phyloP scores from a whole-genome alignment of 2,113 vertebrate genomes.

The Cepphus grylle region DNA sequence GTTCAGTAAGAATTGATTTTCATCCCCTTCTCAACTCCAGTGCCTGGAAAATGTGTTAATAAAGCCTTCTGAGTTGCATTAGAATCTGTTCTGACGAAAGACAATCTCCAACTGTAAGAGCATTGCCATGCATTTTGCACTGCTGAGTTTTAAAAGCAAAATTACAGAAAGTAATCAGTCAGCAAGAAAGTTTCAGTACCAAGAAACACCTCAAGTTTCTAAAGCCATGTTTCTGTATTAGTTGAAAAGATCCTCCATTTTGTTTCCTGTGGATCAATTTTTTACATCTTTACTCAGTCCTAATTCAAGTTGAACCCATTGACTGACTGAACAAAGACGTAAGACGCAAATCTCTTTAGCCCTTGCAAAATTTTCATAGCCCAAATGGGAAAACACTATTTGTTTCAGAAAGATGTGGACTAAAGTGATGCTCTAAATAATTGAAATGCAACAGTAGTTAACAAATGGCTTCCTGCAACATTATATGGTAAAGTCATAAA shows the following conservation, averaged over 20 bases:
- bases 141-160: background rate
- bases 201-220: background rate
- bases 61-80: background rate
- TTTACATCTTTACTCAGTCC: background rate
- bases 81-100: background rate
- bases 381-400: background rate
- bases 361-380: background rate
- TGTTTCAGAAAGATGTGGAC: background rate
- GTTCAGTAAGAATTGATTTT: background rate
- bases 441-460: background rate
- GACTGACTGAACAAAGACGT: background rate
- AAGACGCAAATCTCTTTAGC: background rate
- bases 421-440: background rate
- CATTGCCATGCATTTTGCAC: background rate
- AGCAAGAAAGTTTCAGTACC: background rate
- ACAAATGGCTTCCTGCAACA: background rate
- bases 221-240: background rate
- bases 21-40: background rate
- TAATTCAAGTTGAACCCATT: background rate
- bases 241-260: background rate
- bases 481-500: background rate
- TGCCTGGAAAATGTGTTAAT: background rate
- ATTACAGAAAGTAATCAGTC: background rate
- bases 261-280: background rate
- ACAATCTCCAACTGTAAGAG: background rate